Conservation (phyloP, 2,113 vertebrate genomes). For the Semnornis frantzii region DNA sequence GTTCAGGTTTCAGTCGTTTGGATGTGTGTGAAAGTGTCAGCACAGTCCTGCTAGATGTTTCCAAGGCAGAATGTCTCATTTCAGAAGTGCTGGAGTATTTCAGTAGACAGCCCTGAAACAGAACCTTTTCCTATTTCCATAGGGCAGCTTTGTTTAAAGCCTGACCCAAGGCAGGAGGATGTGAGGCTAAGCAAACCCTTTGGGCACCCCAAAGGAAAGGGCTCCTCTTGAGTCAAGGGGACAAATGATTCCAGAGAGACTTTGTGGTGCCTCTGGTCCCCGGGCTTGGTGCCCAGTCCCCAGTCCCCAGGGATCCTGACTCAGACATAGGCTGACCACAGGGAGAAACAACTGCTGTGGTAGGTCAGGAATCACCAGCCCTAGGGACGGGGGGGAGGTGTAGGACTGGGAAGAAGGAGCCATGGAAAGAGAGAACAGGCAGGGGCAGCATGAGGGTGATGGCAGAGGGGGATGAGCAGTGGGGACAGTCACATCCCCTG, state of each 20-base stretch:
- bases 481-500: neutral
- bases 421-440: neutral
- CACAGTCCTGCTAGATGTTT: conserved; percentile 18
- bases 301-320: neutral
- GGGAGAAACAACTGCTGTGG: neutral
- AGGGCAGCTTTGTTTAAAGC: neutral
- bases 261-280: neutral
- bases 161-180: neutral
- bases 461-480: neutral
- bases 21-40: conserved; percentile 19
- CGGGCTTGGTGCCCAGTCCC: neutral
- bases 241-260: neutral
- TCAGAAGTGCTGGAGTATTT: conserved; percentile 37
- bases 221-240: neutral
- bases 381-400: neutral
- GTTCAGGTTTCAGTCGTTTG: conserved; percentile 39
- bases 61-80: conserved; percentile 16
- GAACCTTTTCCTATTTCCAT: conserved; percentile 18
- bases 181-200: neutral
- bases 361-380: neutral
- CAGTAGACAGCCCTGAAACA: conserved; percentile 42
- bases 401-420: neutral
- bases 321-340: neutral
- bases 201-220: neutral
- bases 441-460: neutral